phyloP scores from a whole-genome alignment of 1,140 invertebrate genomes.

The Pogonognathellus flavescens region DNA sequence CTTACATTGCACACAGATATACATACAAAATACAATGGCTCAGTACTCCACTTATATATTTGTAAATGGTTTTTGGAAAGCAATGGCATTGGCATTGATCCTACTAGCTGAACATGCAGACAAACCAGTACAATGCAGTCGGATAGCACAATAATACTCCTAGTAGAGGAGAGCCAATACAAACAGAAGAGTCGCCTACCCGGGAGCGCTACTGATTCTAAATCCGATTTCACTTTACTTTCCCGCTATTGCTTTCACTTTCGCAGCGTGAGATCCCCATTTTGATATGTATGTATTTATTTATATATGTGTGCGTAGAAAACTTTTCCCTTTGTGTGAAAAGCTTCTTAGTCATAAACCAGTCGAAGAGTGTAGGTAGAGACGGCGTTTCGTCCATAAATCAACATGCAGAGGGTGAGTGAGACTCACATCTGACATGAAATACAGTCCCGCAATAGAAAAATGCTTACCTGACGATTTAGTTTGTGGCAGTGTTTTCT shows the following conservation, averaged over 20 bases:
- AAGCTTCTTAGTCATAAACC: constrained; percentile 33
- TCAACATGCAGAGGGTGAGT: constrained; percentile 32
- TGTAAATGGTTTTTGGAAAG: constrained; percentile 26
- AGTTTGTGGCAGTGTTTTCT: constrained; percentile 9
- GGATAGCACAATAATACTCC: neutral
- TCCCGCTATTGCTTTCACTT: constrained; percentile 48
- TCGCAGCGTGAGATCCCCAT: constrained; percentile 29
- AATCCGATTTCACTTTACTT: constrained; percentile 48
- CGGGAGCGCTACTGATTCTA: constrained; percentile 34
- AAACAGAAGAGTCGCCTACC: constrained; percentile 12
- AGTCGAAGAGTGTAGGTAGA: too few relatives aligned
- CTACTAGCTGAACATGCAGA: neutral
- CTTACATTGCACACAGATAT: constrained; percentile 17
- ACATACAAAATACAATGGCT: constrained; percentile 31
- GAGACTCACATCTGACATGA: constrained; percentile 46
- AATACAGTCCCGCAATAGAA: constrained; percentile 26
- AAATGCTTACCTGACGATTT: constrained; percentile 48
- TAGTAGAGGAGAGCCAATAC: neutral
- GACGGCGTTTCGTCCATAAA: constrained; percentile 16
- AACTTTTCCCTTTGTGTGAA: constrained; percentile 40
- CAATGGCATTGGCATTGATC: constrained; percentile 43
- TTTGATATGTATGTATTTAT: constrained; percentile 29
- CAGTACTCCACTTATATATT: neutral
- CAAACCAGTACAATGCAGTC: neutral
- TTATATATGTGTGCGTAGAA: constrained; percentile 24